These are phyloP conservation scores for Melanotaenia nigrans DNA, from an alignment of 2,797 vertebrate species.

Conservation along the genomic window DNA sequence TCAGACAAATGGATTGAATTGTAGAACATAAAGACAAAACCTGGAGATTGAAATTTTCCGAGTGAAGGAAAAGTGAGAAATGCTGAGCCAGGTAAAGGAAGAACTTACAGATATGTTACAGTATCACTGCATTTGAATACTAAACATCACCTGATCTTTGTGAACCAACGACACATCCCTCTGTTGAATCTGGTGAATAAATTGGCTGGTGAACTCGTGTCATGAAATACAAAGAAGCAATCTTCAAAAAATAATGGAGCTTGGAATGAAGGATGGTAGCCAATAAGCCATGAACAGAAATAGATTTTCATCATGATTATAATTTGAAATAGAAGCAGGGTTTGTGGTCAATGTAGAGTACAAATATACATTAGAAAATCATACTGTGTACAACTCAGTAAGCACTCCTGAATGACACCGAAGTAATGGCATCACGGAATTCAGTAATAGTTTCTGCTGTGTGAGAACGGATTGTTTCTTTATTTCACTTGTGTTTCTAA, in stretches of 20 bases:
- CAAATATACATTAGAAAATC: constrained; percentile 76
- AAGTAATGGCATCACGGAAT: constrained; percentile 60
- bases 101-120: neutral
- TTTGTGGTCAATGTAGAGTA: constrained; percentile 78
- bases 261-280: constrained; percentile 74
- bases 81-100: constrained; percentile 1
- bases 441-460: constrained; percentile 46
- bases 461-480: constrained; percentile 20
- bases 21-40: constrained; percentile 1
- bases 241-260: constrained; percentile 77
- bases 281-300: constrained; percentile 77
- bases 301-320: constrained; percentile 70
- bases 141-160: constrained; percentile 30
- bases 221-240: constrained; percentile 67
- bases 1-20: constrained; percentile 1
- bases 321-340: constrained; percentile 63
- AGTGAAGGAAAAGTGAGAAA: constrained; percentile 2
- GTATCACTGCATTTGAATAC: neutral
- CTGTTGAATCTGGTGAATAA: constrained; percentile 45
- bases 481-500: constrained; percentile 1
- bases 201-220: constrained; percentile 55
- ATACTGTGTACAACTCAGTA: constrained; percentile 58
- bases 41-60: constrained; percentile 38
- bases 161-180: constrained; percentile 24
- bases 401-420: constrained; percentile 56